Evolutionary conservation across 2,888 invertebrate species (phyloP), one percentile per base, ranked within the genome.

Genomic region (Ceramica pisi): DNA sequence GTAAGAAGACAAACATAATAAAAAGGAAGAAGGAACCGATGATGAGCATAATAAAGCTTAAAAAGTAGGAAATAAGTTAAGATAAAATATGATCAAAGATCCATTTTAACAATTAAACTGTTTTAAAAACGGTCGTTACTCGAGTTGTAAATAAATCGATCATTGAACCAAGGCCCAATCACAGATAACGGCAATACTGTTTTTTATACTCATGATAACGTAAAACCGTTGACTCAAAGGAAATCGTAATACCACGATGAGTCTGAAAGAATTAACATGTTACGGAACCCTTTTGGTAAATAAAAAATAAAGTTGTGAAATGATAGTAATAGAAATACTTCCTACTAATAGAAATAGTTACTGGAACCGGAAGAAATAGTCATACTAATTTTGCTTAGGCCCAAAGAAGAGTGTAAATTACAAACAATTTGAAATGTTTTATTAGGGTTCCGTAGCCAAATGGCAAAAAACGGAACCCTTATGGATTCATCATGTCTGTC

Each of bases 111-210:
- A 14, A 26, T 72, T 21, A 14, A 55, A 31, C 19, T n/a, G n/a
- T 19, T 70, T 48, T 51, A 9, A 26, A 41, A 46, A 76, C 19
- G 46, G 38, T 26, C 44, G 7, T 35, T 35, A 44, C 19, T 71
- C 21, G 10, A 26, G 44, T 44, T 57, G 61, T 46, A 64, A 60
- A 41, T 65, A 41, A 48, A 61, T 61, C 56, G 78, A 69, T 77
- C 71, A 59, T 70, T 81, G 78, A 81, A 78, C 61, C 35, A 41
- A 59, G 44, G 23, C 56, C 14, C 8, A 23, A 46, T 35, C 35
- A 31, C 1, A 51, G 56, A 65, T 76, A 80, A 65, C 60, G 19
- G 50, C 21, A 51, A 41, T 41, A 31, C 26, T 12, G 31, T 72
- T 61, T 60, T 68, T 78, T 71, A 21, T 41, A 38, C 38, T 35